Evolutionary conservation across 2,113 vertebrate species (phyloP), one percentile per base, ranked within the genome.

Genomic region (Gambusia holbrooki): DNA sequence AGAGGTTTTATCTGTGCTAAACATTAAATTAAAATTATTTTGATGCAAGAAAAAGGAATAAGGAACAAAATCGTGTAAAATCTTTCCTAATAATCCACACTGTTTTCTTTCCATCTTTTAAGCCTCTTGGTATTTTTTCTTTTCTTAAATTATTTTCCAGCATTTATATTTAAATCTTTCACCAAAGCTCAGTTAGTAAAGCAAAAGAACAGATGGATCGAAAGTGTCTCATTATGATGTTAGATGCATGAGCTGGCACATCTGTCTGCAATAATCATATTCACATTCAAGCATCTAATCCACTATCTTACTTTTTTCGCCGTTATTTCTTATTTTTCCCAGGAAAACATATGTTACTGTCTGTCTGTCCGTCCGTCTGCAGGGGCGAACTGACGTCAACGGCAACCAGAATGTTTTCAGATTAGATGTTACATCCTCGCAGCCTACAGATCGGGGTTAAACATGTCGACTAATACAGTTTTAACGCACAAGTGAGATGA

Each of bases 261-360:
- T 81, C 83, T 88, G 80, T 69, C 66, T 70, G 62, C 66, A 76
- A 67, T 81, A 71, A 81, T 79, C 77, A 81, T 54, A 33, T 33
- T 69, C 60, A 54, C 25, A 62, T 62, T 67, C 72, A 78, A 27
- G 9, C 64, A 45, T 62, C 66, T 60, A 80, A 74, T 74, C 71
- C 70, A 29, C 19, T 60, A n/a, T 68, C 65, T 70, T 69, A 35
- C 30, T 73, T 69, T 27, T n/a, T 48, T 66, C 2, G 5, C 25
- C 3, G 2, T 64, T 66, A 32, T 66, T 12, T 32, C 37, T 48
- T 66, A 32, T 66, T 12, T 32, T 62, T 60, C 77, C 66, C 17
- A 30, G 32, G 9, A 12, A 2, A 29, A 32, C 62, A 48, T 27
- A 33, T 54, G 33, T 45, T 58, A 2, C 60, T 7, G 22, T 60